Base-by-base conservation (phyloP, 2,888 invertebrate genomes). In the Tenthredo scrophulariae region DNA sequence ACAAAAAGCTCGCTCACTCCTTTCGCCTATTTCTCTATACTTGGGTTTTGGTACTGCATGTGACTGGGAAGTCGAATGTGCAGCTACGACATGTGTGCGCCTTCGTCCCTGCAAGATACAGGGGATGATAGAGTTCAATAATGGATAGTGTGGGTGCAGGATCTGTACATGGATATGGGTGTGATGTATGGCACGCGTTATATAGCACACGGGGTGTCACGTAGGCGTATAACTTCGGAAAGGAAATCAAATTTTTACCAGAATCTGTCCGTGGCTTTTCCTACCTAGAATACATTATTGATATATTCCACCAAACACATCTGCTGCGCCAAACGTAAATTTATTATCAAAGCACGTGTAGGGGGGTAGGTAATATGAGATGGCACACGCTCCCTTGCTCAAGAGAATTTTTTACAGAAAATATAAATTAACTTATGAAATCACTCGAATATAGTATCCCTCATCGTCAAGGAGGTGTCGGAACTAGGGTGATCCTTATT, bases 1-100 rank as follows among this genome's bases (percentile, higher is more conserved):
- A 13, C 91, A 90, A 92, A 92, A 91, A 91, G 88, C 90, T 88
- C 88, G 87, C 87, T 86, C 40, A n/a, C 74, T 74, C 87, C 86
- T 86, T 87, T 85, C 86, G 87, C 87, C 89, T 87, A 87, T 87
- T 88, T 87, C 37, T 88, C 89, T 87, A 84, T 88, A 87, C 88
- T 75, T 22, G 26, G 22, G 0, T 43, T 43, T 43, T 18, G 50
- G 67, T 33, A 0, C 33, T 67, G 67, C 67, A 67, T 67, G 67
- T 33, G 67, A 67, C 67, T 33, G 18, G 67, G 18, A 33, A 67
- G 33, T 67, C 33, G 33, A 18, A 18, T 67, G 29, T 67, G 67
- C 67, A 29, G 10, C 65, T 29, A 29, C 65, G 13, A 15, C 65
- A 7, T 15, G 29, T 29, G 29, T 65, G 26, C 3, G 5, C n/a